Conservation (phyloP, 1,140 invertebrate genomes). For the Hydropsyche tenuis region DNA sequence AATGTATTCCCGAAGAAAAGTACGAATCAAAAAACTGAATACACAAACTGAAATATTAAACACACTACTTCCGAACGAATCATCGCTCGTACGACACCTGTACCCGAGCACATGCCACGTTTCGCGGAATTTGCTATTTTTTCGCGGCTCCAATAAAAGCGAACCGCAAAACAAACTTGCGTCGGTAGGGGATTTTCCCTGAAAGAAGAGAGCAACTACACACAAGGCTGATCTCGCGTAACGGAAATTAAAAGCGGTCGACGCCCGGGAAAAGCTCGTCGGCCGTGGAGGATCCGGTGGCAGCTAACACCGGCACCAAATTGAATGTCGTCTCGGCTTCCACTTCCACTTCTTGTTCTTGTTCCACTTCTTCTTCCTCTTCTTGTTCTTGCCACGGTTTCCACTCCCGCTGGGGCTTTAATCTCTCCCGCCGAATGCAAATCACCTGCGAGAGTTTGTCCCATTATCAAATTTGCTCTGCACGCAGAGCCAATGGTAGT, state of each 20-base stretch:
- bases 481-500: not conserved
- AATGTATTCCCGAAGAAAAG: too few relatives aligned
- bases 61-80: too few relatives aligned
- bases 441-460: conserved; percentile 22
- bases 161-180: not conserved
- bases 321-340: not conserved
- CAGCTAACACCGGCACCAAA: conserved; percentile 15
- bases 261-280: not conserved
- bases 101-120: too few relatives aligned
- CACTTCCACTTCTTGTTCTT: not conserved
- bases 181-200: too few relatives aligned
- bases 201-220: too few relatives aligned
- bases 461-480: conserved; percentile 9
- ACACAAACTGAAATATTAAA: too few relatives aligned
- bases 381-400: too few relatives aligned
- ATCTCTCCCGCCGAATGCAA: conserved; percentile 6
- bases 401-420: conserved; percentile 12
- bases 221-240: not conserved
- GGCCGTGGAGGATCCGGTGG: not conserved
- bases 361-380: too few relatives aligned
- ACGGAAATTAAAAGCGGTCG: conserved; percentile 11
- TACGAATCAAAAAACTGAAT: too few relatives aligned
- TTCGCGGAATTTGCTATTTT: too few relatives aligned
- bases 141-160: too few relatives aligned
- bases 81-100: too few relatives aligned